Percentiles rank a stretch among this genome's conserved stretches.
Evolutionary conservation across 2,888 invertebrate species (phyloP).

Genomic region (Microctonus brassicae): DNA sequence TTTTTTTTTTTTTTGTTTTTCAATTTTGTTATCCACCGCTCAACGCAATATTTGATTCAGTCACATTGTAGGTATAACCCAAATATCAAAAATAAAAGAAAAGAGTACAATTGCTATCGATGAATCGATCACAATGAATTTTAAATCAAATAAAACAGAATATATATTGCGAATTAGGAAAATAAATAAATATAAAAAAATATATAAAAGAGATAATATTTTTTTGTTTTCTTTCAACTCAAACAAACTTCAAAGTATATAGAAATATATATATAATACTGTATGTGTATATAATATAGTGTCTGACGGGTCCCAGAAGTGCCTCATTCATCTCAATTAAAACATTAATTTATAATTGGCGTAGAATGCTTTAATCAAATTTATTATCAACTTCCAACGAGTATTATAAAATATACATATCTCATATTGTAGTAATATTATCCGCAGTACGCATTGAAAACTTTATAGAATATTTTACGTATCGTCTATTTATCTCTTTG

Average conservation of each 20-base stretch:
- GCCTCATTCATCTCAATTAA: conserved; percentile 56
- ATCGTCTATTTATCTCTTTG: too few relatives aligned
- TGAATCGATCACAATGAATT: conserved; percentile 30
- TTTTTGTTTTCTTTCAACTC: too few relatives aligned
- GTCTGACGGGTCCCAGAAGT: neutral
- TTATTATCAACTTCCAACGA: conserved; percentile 43
- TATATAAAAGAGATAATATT: neutral
- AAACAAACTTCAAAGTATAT: neutral
- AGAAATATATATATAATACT: neutral
- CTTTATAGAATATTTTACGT: too few relatives aligned
- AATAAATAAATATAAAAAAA: neutral
- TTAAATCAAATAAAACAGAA: conserved; percentile 10
- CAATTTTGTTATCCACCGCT: conserved; percentile 18
- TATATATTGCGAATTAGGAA: neutral
- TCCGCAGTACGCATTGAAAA: neutral
- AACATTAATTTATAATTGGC: conserved; percentile 55
- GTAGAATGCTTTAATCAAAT: conserved; percentile 55
- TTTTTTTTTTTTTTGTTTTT: conserved; percentile 11
- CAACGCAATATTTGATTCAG: conserved; percentile 37
- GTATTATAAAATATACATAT: neutral
- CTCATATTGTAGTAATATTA: too few relatives aligned
- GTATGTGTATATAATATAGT: neutral
- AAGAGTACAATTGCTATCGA: conserved; percentile 29
- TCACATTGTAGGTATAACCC: neutral
- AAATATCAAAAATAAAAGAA: conserved; percentile 22